Conservation (phyloP, 2,888 invertebrate species). For the Erannis defoliaria region DNA sequence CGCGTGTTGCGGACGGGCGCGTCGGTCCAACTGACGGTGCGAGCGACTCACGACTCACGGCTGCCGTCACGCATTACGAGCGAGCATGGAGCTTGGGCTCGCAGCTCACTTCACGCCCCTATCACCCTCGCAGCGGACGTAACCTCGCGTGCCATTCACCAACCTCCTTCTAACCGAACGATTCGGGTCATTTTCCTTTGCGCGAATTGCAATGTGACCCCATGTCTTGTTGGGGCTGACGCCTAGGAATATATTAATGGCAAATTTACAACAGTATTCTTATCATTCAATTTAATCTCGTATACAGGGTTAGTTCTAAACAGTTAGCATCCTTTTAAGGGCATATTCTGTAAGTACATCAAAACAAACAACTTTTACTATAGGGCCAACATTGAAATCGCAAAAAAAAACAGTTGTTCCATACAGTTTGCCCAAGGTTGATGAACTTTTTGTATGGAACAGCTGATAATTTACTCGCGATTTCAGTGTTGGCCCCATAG, state of each 20-base stretch:
- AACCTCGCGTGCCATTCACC: constrained; percentile 59
- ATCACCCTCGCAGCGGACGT: constrained; percentile 47
- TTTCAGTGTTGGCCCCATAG: too few species aligned
- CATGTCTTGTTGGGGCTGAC: constrained; percentile 16
- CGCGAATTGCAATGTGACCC: constrained; percentile 27
- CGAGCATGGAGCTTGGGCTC: constrained; percentile 38
- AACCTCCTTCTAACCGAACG: constrained; percentile 29
- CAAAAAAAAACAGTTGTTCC: too few species aligned
- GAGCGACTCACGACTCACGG: constrained; percentile 4
- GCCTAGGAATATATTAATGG: background rate
- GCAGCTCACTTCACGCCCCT: constrained; percentile 67
- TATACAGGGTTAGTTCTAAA: too few species aligned
- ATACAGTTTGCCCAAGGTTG: too few species aligned
- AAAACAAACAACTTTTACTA: too few species aligned
- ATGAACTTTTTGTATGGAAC: too few species aligned
- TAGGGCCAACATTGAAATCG: too few species aligned
- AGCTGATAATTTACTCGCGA: too few species aligned
- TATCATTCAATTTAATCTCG: constrained; percentile 31
- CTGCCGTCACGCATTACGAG: background rate
- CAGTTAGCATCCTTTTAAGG: too few species aligned
- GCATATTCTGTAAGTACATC: too few species aligned
- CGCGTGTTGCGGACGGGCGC: constrained; percentile 34
- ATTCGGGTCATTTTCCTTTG: constrained; percentile 42
- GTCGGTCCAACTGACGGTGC: constrained; percentile 33
- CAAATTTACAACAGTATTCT: constrained; percentile 27